These are phyloP conservation scores for Macrochelys suwanniensis DNA, from an alignment of 2,797 vertebrate species.

Conservation along the genomic window DNA sequence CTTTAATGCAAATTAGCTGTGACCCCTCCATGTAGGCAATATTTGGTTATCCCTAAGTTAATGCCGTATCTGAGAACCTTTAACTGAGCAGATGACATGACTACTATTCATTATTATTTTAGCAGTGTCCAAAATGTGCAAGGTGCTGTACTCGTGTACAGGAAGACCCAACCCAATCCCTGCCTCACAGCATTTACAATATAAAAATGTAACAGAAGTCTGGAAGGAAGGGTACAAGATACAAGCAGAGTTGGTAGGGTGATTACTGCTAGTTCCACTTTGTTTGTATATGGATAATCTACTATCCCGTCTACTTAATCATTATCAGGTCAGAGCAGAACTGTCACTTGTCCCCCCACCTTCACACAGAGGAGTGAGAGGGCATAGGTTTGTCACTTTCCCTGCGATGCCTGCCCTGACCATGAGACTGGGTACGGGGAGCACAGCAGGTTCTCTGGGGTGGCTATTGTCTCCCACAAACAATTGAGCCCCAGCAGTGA, in stretches of 20 bases:
- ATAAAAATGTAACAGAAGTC: neutral
- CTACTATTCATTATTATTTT: neutral
- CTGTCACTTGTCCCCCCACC: neutral
- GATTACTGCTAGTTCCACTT: neutral
- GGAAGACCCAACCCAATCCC: neutral
- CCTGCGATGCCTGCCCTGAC: neutral
- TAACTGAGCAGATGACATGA: neutral
- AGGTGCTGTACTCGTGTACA: neutral
- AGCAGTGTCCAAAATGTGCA: neutral
- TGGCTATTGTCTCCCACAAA: neutral
- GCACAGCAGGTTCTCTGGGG: neutral
- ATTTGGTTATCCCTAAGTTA: fast-evolving
- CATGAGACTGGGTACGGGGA: neutral
- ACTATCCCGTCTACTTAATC: neutral
- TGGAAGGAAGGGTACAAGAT: neutral
- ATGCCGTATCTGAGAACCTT: fast-evolving
- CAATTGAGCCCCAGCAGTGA: neutral
- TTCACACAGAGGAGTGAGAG: neutral
- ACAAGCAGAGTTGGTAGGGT: neutral
- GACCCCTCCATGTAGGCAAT: neutral
- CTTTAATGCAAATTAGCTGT: neutral
- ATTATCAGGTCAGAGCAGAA: neutral
- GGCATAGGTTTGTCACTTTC: neutral
- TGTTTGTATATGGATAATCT: neutral
- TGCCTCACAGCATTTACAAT: neutral